Evolutionary conservation across 2,113 vertebrate species (phyloP).

Genomic region (Pithys albifrons): DNA sequence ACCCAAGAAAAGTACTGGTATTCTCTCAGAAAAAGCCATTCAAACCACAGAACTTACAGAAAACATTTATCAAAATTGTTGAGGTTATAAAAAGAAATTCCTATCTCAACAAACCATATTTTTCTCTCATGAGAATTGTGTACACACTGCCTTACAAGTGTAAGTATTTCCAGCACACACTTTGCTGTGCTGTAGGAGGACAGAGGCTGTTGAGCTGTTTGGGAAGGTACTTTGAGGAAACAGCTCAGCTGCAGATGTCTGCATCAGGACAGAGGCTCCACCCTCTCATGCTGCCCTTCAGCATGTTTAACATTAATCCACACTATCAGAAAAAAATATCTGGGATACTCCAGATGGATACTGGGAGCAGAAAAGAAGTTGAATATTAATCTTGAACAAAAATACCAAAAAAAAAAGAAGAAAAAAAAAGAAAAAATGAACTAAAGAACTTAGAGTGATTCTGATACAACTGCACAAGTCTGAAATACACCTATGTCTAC

Average conservation of each 20-base stretch:
- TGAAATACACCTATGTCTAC: background rate
- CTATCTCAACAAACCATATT: background rate
- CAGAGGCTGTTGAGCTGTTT: background rate
- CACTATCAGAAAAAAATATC: accelerated
- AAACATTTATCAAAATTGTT: background rate
- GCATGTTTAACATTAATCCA: background rate
- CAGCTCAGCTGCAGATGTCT: background rate
- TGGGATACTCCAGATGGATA: background rate
- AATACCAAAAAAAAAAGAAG: background rate
- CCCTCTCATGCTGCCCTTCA: background rate
- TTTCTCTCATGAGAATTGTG: background rate
- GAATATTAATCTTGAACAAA: background rate
- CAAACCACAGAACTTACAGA: background rate
- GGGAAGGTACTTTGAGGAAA: background rate
- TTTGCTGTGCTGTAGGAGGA: background rate
- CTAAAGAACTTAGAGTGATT: background rate
- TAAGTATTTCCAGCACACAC: background rate
- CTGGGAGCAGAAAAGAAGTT: background rate
- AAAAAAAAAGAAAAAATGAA: background rate
- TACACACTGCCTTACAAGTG: accelerated
- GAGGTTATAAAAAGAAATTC: background rate
- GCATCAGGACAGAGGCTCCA: background rate
- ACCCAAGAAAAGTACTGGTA: background rate
- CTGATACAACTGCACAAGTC: background rate
- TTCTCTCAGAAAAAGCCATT: background rate